A percentile compares a stretch with the other conserved stretches of the same genome.
phyloP scores from a whole-genome alignment of 2,888 invertebrate genomes.

The Acleris sparsana region DNA sequence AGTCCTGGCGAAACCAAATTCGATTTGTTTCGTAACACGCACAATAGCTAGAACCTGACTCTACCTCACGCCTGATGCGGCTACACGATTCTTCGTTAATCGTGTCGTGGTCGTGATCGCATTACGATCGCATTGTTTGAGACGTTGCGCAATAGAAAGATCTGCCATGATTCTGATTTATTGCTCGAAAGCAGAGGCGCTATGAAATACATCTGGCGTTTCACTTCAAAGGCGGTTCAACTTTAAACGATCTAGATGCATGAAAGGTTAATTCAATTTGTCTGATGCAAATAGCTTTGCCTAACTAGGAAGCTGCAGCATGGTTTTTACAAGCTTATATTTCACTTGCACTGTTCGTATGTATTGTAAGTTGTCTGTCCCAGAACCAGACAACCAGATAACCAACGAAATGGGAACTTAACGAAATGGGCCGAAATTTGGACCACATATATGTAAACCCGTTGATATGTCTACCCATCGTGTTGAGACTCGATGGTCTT shows the following conservation, averaged over 20 bases:
- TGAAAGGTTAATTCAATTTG: not conserved
- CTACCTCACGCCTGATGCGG: slow-evolving; percentile 4
- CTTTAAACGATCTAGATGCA: not conserved
- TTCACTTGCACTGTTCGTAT: no score
- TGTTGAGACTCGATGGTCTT: no score
- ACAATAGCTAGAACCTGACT: slow-evolving; percentile 2
- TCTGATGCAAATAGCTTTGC: no score
- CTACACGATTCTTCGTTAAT: slow-evolving; percentile 7
- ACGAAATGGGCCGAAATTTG: no score
- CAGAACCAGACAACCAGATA: no score
- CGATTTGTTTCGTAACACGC: not conserved
- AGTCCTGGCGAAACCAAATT: not conserved
- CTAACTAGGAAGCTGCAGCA: no score
- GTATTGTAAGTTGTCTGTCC: no score
- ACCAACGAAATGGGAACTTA: no score
- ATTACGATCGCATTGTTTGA: slow-evolving; percentile 16
- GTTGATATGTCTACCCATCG: no score
- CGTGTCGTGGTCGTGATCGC: slow-evolving; percentile 18
- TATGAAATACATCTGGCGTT: slow-evolving; percentile 8
- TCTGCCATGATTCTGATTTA: slow-evolving; percentile 13
- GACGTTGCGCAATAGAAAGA: slow-evolving; percentile 15
- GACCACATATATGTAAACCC: no score
- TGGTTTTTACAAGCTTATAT: no score
- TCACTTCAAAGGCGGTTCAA: slow-evolving; percentile 12
- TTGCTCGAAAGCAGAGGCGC: slow-evolving; percentile 5